Evolutionary conservation across 2,113 vertebrate species (phyloP), one percentile per base, ranked within the genome.

Genomic region (Chaenocephalus aceratus): DNA sequence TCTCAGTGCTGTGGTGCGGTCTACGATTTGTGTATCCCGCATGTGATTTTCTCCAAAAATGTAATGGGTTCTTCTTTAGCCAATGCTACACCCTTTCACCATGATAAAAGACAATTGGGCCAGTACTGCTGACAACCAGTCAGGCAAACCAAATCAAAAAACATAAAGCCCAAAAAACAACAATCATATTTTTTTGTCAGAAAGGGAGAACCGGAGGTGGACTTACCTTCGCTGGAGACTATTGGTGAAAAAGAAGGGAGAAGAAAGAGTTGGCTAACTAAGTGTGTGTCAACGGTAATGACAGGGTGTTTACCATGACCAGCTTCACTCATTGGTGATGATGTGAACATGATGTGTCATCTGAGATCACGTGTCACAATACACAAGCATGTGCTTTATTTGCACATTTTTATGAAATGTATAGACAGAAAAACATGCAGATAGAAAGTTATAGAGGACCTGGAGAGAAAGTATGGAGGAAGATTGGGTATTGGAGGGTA

Each of bases 201-300:
- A 16, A 23, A 75, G 14, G 6, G 2, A 68, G 46, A 74, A 34
- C 53, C 56, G 60, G 45, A 9, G 21, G 10, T 45, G 30, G 46
- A 72, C 83, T 73, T 62, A 87, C 87, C 80, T 81, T 60, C 56
- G 12, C 13, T 56, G 26, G 14, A 56, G 65, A 60, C 63, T 48
- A 49, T 1, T 12, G 30, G 36, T 71, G 13, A 75, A 41, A 63
- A 36, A 45, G 48, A 66, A 8, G 66, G 44, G 10, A 36, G 46
- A 41, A 10, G n/a, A 30, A 46, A 7, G 16, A 16, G 30, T 75
- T 18, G 21, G 15, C 53, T 18, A 46, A 66, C 60, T 48, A 11
- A 21, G n/a, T 60, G 26, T 72, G 63, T 61, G 45, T 63, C 36
- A 62, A 53, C 44, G 7, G 2, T 53, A 77, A 76, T 54, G 57